These are phyloP conservation scores for Takifugu rubripes DNA, from an alignment of 2,797 vertebrate genomes.

Conservation along the genomic window DNA sequence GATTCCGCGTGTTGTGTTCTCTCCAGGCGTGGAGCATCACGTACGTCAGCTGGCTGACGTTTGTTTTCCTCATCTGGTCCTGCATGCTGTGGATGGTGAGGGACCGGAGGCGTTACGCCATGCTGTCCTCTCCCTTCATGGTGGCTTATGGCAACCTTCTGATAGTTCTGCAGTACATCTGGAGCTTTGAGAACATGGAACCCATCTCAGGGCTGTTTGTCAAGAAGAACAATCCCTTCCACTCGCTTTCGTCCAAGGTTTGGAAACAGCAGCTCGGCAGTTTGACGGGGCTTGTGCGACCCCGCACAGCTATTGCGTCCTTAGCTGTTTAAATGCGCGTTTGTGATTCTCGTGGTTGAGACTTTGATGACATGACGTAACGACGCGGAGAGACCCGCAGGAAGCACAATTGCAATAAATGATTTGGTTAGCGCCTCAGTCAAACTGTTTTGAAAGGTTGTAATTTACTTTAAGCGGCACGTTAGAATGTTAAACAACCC, in stretches of 20 bases:
- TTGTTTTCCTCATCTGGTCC: conserved; percentile 94
- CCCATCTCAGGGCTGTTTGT: conserved; percentile 80
- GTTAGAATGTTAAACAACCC: conserved; percentile 24
- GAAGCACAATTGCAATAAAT: conserved; percentile 1
- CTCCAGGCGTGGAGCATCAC: conserved; percentile 96
- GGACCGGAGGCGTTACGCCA: conserved; percentile 89
- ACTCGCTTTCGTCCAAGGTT: conserved; percentile 91
- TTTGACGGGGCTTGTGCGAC: no score
- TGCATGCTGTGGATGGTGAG: conserved; percentile 94
- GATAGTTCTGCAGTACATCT: conserved; percentile 90
- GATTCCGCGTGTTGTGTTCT: background rate
- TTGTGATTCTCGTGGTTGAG: no score
- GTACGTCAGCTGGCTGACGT: conserved; percentile 95
- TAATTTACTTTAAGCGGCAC: background rate
- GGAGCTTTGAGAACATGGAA: conserved; percentile 81
- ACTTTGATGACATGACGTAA: no score
- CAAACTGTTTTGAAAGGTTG: conserved; percentile 2
- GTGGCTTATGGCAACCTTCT: conserved; percentile 91
- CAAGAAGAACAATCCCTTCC: conserved; percentile 75
- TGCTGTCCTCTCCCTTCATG: conserved; percentile 97
- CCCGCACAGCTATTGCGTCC: no score
- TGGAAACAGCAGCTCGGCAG: background rate
- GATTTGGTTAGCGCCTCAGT: conserved; percentile 11
- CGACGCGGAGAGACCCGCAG: background rate
- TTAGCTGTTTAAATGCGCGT: background rate